Conservation (phyloP, 1,140 invertebrate genomes). For the Drosophila baimaii region DNA sequence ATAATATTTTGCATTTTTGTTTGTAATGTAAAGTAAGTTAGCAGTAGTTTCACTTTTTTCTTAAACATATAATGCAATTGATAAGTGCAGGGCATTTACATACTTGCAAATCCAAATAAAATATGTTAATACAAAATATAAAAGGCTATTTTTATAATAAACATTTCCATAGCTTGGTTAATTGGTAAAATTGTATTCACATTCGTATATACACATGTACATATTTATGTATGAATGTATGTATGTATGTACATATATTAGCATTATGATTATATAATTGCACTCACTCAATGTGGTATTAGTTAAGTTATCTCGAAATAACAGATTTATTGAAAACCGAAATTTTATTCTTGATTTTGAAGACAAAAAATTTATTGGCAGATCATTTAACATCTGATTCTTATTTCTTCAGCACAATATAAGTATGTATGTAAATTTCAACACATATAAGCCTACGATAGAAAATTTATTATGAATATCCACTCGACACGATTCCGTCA, state of each 20-base stretch:
- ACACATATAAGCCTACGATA: slow-evolving; percentile 83
- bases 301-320: background rate
- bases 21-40: too few species aligned
- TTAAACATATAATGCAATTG: too few species aligned
- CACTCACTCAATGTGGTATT: slow-evolving; percentile 20
- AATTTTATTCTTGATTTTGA: slow-evolving; percentile 43
- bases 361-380: slow-evolving; percentile 58
- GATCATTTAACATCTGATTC: slow-evolving; percentile 71
- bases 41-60: too few species aligned
- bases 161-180: too few species aligned
- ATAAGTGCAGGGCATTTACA: too few species aligned
- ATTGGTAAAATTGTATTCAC: too few species aligned
- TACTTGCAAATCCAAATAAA: too few species aligned
- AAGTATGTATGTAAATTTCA: slow-evolving; percentile 79
- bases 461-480: slow-evolving; percentile 85
- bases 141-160: too few species aligned
- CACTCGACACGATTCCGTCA: slow-evolving; percentile 85
- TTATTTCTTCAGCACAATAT: slow-evolving; percentile 75
- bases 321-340: background rate
- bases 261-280: background rate
- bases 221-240: too few species aligned
- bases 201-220: too few species aligned
- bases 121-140: too few species aligned
- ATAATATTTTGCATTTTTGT: too few species aligned
- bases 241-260: background rate